Base-by-base conservation (phyloP, 92 coral and sea anemone genomes). In the Bergia puertoricense region DNA sequence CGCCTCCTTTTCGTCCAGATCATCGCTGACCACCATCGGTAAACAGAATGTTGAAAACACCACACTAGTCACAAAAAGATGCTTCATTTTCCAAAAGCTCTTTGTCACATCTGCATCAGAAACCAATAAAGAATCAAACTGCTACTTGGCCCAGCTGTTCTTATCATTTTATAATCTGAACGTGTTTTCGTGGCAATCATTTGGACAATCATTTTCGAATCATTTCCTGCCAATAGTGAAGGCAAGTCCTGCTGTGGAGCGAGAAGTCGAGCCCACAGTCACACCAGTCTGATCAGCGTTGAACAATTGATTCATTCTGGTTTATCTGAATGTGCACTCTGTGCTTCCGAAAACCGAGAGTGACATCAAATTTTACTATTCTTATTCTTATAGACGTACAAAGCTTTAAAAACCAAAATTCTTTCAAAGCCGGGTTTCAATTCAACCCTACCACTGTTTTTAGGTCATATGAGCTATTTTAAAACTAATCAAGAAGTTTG, bases 1-100 rank as follows among this genome's bases (percentile, higher is more conserved):
- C 56, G 94, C 93, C 39, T 93, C 98, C 51, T 92, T 88, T 37
- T 93, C 91, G 75, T 93, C 94, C n/a, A 81, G 39, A 41, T 79
- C 81, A 8, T 80, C 92, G 65, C 78, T 68, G 79, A 68, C 66
- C 44, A 36, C 75, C 38, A 74, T n/a, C 2, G 54, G 79, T 81
- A 94, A 23, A 56, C 89, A 86, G 43, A 85, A 51, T 51, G 92
- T 9, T 72, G 85, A 54, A 42, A 92, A 87, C 50, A 89, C 48
- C 56, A 89, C 79, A 82, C 79, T 74, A 44, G 54, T 59, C 88
- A 83, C 94, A 85, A 43, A 68, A 62, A 11, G 36, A 15, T 23
- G 40, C 41, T 8, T 10, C 87, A 84, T 84, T 23, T 84, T 84
- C 30, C 51, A 16, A 13, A 10, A 10, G 2, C 16, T 51, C 73